These are phyloP conservation scores for Zhuqinia jingwanae DNA, from an alignment of 2,888 invertebrate genomes.

Conservation along the genomic window DNA sequence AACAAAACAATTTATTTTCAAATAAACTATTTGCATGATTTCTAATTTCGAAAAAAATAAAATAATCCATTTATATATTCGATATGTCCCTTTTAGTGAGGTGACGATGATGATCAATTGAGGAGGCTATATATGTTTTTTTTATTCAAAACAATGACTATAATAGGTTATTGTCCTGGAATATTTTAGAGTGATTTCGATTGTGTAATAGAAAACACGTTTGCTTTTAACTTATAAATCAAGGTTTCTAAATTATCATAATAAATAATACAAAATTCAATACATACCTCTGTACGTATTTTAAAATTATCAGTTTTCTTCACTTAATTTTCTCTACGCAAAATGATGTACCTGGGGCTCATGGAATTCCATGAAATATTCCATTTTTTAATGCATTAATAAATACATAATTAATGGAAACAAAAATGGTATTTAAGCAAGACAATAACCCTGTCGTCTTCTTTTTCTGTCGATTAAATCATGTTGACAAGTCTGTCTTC, in stretches of 20 bases:
- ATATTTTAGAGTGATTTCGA: not conserved
- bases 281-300: not conserved
- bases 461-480: not conserved
- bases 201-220: no score
- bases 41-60: no score
- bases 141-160: constrained; percentile 16
- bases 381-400: not conserved
- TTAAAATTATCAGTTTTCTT: no score
- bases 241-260: no score
- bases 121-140: not conserved
- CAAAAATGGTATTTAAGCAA: not conserved
- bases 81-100: not conserved
- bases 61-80: constrained; percentile 9
- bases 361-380: constrained; percentile 27
- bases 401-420: not conserved
- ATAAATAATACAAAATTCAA: no score
- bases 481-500: no score
- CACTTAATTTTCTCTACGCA: constrained; percentile 5
- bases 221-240: no score
- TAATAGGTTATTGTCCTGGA: constrained; percentile 54
- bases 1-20: no score
- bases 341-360: constrained; percentile 16
- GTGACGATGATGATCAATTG: no score
- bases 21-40: no score
- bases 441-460: constrained; percentile 10